Conservation (phyloP, 2,888 invertebrate genomes). For the Pyrochroa serraticornis region DNA sequence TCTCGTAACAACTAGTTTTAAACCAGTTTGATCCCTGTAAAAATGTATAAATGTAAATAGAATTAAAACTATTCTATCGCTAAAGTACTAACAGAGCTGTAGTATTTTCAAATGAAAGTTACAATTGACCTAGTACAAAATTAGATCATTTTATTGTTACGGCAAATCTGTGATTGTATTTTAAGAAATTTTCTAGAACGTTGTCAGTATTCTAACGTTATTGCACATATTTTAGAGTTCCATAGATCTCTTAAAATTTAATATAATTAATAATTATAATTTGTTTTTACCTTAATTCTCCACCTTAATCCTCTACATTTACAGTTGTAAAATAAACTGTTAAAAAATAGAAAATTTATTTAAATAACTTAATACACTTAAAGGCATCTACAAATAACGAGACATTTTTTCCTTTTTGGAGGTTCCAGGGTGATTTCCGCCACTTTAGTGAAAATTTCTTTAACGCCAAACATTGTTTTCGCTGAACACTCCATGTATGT, state of each 20-base stretch:
- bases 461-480: conserved; percentile 66
- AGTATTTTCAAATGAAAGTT: background rate
- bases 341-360: background rate
- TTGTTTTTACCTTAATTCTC: background rate
- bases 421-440: conserved; percentile 49
- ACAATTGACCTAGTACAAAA: conserved; percentile 17
- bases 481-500: conserved; percentile 68
- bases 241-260: conserved; percentile 20
- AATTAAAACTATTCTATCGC: background rate
- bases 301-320: background rate
- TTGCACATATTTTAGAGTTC: conserved; percentile 14
- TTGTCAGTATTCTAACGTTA: conserved; percentile 5
- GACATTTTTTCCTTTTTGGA: background rate
- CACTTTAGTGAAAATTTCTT: conserved; percentile 67
- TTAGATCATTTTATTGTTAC: conserved; percentile 21
- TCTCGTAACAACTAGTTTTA: too few relatives aligned
- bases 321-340: background rate
- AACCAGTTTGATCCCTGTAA: conserved; percentile 4
- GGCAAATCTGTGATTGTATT: conserved; percentile 42
- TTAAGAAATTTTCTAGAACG: conserved; percentile 31
- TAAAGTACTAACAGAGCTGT: too few relatives aligned
- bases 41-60: conserved; percentile 20
- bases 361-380: background rate
- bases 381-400: background rate
- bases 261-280: conserved; percentile 2